Percentiles rank a stretch among this genome's conserved stretches.
Evolutionary conservation across 2,888 invertebrate genomes (phyloP).

Genomic region (Drosophila kuntzei): DNA sequence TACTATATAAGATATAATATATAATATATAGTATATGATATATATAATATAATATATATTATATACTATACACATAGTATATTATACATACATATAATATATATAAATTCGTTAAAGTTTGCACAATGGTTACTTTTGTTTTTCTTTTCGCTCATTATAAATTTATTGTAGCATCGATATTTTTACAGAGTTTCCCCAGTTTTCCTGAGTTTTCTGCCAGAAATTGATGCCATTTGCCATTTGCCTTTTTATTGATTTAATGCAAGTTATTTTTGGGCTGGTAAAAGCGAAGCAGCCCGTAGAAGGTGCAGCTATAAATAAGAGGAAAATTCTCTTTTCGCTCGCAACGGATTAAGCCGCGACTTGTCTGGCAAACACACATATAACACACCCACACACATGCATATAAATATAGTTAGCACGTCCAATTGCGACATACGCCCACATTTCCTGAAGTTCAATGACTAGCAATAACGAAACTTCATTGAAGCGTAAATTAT

Average conservation of each 20-base stretch:
- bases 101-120: slow-evolving; percentile 3
- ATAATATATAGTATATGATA: not conserved
- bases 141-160: slow-evolving; percentile 1
- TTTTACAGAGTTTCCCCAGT: not conserved
- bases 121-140: slow-evolving; percentile 4
- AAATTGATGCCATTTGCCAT: slow-evolving; percentile 16
- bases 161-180: slow-evolving; percentile 24
- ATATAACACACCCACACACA: slow-evolving; percentile 6
- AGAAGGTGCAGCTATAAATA: slow-evolving; percentile 57
- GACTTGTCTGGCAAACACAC: slow-evolving; percentile 36
- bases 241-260: slow-evolving; percentile 51
- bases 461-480: slow-evolving; percentile 72
- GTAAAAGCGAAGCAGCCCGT: slow-evolving; percentile 17
- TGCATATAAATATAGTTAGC: not conserved
- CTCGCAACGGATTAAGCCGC: slow-evolving; percentile 41
- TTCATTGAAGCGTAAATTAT: slow-evolving; percentile 73
- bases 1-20: too few relatives aligned
- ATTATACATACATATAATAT: too few relatives aligned
- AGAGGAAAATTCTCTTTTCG: slow-evolving; percentile 33
- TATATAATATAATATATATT: too few relatives aligned
- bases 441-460: slow-evolving; percentile 71
- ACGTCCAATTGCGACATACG: slow-evolving; percentile 31
- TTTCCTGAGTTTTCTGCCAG: not conserved
- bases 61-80: too few relatives aligned
- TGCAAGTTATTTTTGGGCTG: slow-evolving; percentile 47